These are phyloP conservation scores for Nothocercus nigrocapillus DNA, from an alignment of 2,113 vertebrate species.

Conservation along the genomic window DNA sequence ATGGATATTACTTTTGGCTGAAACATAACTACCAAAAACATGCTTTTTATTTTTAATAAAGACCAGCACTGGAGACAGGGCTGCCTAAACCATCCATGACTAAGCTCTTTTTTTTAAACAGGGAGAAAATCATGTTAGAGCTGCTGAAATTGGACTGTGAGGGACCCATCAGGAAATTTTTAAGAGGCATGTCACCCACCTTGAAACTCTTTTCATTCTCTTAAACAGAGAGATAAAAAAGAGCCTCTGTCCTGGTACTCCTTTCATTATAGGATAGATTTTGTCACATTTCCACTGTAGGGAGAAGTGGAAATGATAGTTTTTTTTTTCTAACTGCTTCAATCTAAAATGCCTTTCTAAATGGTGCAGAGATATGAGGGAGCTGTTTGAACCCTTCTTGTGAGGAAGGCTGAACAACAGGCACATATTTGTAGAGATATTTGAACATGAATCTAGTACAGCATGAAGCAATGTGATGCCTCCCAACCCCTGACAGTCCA, in stretches of 20 bases:
- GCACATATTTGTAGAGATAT: neutral
- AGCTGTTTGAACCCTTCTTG: neutral
- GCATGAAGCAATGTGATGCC: too few relatives aligned
- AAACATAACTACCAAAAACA: neutral
- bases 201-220: neutral
- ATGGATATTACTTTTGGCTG: neutral
- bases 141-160: neutral
- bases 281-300: rapidly evolving
- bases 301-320: neutral
- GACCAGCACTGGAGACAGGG: rapidly evolving
- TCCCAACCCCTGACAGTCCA: too few relatives aligned
- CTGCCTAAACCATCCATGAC: neutral
- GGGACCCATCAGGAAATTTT: neutral
- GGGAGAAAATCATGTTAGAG: neutral
- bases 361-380: neutral
- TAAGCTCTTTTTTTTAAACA: neutral
- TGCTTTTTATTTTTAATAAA: neutral
- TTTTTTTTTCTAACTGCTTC: neutral
- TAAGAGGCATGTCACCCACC: neutral
- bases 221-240: neutral
- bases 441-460: neutral
- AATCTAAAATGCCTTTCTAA: neutral
- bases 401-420: neutral
- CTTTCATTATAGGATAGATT: rapidly evolving
- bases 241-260: neutral